These are phyloP conservation scores for Plebejus argus DNA, from an alignment of 2,888 invertebrate genomes.

Conservation along the genomic window DNA sequence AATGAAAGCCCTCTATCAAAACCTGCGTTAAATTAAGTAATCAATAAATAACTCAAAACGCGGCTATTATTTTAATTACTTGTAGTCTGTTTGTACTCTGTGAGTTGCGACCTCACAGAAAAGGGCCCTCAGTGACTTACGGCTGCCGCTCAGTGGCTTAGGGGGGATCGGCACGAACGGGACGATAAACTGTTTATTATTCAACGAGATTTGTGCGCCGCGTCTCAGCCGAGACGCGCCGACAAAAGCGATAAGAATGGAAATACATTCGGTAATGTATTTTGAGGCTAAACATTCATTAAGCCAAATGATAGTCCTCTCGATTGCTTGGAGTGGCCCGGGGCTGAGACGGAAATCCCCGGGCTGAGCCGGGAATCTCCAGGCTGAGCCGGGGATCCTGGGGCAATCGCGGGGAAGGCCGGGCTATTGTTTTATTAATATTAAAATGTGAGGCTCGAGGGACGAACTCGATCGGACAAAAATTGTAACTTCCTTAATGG, in stretches of 20 bases:
- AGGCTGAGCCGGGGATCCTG: neutral
- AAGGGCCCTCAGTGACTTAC: neutral
- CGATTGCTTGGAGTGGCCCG: neutral
- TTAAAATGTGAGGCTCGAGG: neutral
- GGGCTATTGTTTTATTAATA: conserved; percentile 1
- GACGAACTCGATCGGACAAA: conserved; percentile 3
- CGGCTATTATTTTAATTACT: too few relatives aligned
- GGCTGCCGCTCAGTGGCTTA: neutral
- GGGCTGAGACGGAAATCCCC: conserved; percentile 3
- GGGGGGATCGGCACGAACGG: neutral
- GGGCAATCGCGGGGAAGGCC: neutral
- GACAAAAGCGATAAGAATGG: conserved; percentile 10
- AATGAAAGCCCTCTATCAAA: too few relatives aligned
- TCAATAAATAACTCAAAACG: too few relatives aligned
- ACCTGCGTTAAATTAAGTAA: too few relatives aligned
- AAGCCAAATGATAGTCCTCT: conserved; percentile 14
- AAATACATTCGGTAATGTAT: neutral
- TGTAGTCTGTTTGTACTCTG: neutral
- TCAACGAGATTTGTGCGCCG: conserved; percentile 3
- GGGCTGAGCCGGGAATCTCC: neutral
- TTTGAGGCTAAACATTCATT: conserved; percentile 9
- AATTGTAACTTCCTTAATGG: neutral
- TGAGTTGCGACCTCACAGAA: neutral
- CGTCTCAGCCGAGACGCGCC: neutral
- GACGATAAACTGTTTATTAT: conserved; percentile 16